These are phyloP conservation scores for Phymastichus coffea DNA, from an alignment of 1,140 invertebrate species.

Conservation along the genomic window DNA sequence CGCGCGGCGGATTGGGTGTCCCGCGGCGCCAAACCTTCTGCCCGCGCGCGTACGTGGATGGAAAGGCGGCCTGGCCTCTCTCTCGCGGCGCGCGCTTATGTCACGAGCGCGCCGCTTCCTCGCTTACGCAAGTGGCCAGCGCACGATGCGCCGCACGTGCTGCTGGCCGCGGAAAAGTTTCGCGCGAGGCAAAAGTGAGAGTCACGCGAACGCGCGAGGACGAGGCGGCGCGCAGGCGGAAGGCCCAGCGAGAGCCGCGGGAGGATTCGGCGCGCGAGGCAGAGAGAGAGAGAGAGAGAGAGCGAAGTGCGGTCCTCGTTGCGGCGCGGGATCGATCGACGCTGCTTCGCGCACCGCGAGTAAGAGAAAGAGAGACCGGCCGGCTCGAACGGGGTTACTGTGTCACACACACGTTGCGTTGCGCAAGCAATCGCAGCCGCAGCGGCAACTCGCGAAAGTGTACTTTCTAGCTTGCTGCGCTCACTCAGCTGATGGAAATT, in stretches of 20 bases:
- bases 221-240: slow-evolving; percentile 27
- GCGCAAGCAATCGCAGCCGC: slow-evolving; percentile 5
- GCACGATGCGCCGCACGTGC: neutral
- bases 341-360: slow-evolving; percentile 2
- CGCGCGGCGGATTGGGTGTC: neutral
- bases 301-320: neutral
- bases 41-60: neutral
- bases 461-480: too few species aligned
- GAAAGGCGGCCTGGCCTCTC: neutral
- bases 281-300: slow-evolving; percentile 33
- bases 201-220: neutral
- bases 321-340: slow-evolving; percentile 6
- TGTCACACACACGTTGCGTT: slow-evolving; percentile 4
- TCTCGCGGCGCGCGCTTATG: neutral
- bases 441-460: too few species aligned
- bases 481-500: too few species aligned
- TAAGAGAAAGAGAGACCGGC: neutral
- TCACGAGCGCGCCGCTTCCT: slow-evolving; percentile 20
- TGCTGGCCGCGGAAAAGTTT: neutral
- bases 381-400: neutral
- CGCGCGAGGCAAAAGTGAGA: neutral
- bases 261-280: slow-evolving; percentile 24
- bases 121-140: slow-evolving; percentile 25
- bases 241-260: slow-evolving; percentile 6
- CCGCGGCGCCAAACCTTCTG: neutral